A percentile compares a stretch with the other conserved stretches of the same genome.
Evolutionary conservation across 2,113 vertebrate genomes (phyloP).

Genomic region (Scartelaos histophorus): DNA sequence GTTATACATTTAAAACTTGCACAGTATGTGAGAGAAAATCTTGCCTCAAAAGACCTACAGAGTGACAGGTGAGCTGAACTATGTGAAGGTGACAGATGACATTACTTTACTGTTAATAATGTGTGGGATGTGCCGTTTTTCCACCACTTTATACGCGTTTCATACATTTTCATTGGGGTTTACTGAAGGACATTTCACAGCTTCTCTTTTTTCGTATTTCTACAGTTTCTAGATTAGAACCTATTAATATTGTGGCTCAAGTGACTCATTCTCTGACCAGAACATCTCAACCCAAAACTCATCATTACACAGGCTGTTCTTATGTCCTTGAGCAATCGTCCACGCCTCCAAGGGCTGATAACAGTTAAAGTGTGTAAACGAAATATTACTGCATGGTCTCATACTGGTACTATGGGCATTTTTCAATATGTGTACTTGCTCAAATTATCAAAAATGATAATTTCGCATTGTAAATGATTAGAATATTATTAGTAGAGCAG

Average conservation of each 20-base stretch:
- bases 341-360: not conserved
- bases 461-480: too few relatives aligned
- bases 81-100: not conserved
- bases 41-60: not conserved
- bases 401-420: too few relatives aligned
- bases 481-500: not conserved
- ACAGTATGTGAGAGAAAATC: not conserved
- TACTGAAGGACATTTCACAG: not conserved
- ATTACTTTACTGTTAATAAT: not conserved
- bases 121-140: not conserved
- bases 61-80: not conserved
- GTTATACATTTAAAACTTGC: not conserved
- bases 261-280: not conserved
- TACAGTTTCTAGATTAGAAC: not conserved
- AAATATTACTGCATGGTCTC: not conserved
- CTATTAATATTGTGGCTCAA: not conserved
- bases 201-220: not conserved
- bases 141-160: not conserved
- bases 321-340: not conserved
- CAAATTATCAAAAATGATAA: too few relatives aligned
- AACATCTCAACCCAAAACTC: not conserved
- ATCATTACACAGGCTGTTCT: not conserved
- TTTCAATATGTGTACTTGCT: too few relatives aligned
- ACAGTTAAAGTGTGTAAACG: not conserved
- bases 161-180: not conserved